phyloP scores from a whole-genome alignment of 2,797 vertebrate species.

The Aeoliscus strigatus region DNA sequence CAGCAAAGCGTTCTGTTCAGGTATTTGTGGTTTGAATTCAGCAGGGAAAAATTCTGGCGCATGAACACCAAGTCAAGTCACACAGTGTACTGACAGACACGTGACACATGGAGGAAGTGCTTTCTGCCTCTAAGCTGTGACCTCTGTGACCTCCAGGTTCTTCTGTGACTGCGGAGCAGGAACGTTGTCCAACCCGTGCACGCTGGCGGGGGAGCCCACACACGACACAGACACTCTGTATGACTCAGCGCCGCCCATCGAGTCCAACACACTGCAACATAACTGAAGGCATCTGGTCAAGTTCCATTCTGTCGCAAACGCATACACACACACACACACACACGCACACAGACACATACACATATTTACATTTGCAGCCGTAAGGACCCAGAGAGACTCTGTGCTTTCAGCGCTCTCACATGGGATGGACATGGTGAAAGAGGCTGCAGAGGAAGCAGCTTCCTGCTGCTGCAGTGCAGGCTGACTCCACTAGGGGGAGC shows the following conservation, averaged over 20 bases:
- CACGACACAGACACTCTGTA: slow-evolving; percentile 99
- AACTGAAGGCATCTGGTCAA: slow-evolving; percentile 79
- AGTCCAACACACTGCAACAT: slow-evolving; percentile 99
- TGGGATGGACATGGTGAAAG: slow-evolving; percentile 34
- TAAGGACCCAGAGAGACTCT: slow-evolving; percentile 70
- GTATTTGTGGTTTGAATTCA: no score
- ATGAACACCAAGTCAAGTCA: no score
- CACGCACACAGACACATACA: slow-evolving; percentile 23
- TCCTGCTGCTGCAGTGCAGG: slow-evolving; percentile 38
- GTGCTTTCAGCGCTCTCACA: slow-evolving; percentile 57
- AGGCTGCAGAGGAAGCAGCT: slow-evolving; percentile 58
- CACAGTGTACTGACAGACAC: no score
- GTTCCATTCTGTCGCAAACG: slow-evolving; percentile 48
- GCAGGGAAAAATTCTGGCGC: no score
- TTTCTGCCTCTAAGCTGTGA: no score
- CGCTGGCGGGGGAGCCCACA: slow-evolving; percentile 97
- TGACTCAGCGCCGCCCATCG: slow-evolving; percentile 99
- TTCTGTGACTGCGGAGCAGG: slow-evolving; percentile 99
- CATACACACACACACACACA: slow-evolving; percentile 68
- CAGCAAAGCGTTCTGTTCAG: no score
- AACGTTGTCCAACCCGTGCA: slow-evolving; percentile 98
- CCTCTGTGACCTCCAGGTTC: slow-evolving; percentile 78
- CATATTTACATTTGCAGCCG: slow-evolving; percentile 54
- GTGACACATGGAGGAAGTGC: no score
- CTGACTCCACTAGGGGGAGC: slow-evolving; percentile 57